These are phyloP conservation scores for Melieria omissa DNA, from an alignment of 2,888 invertebrate species.

Conservation along the genomic window DNA sequence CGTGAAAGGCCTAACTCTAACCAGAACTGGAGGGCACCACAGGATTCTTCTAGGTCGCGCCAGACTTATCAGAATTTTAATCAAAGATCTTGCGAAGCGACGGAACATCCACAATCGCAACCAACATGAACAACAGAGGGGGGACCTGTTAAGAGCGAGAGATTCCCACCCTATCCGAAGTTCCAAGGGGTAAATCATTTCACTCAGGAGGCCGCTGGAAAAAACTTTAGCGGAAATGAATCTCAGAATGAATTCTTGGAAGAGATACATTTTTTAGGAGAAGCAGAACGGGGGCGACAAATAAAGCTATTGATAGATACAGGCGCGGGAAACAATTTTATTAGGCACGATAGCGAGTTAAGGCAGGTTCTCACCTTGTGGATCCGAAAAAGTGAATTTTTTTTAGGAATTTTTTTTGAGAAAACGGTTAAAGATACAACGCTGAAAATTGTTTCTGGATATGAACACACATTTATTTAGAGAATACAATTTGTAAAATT, in stretches of 20 bases:
- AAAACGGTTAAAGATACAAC: too few relatives aligned
- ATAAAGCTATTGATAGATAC: slow-evolving; percentile 35
- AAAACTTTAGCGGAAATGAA: neutral
- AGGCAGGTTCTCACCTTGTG: too few relatives aligned
- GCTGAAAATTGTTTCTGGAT: too few relatives aligned
- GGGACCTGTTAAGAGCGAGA: neutral
- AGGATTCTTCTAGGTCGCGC: neutral
- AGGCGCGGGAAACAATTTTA: slow-evolving; percentile 35
- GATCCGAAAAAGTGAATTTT: too few relatives aligned
- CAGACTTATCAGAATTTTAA: neutral
- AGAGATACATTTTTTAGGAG: slow-evolving; percentile 35
- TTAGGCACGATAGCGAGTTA: slow-evolving; percentile 17
- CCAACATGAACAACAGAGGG: neutral
- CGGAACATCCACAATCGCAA: slow-evolving; percentile 1
- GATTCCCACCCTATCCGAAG: neutral
- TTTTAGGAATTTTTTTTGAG: too few relatives aligned
- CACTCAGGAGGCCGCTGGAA: slow-evolving; percentile 12
- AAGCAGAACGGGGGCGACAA: slow-evolving; percentile 18
- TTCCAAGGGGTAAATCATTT: slow-evolving; percentile 18
- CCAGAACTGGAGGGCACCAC: slow-evolving; percentile 1
- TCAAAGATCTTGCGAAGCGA: neutral
- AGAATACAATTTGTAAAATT: too few relatives aligned
- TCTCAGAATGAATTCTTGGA: neutral
- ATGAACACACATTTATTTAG: too few relatives aligned
- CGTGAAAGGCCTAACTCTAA: neutral